Percentiles rank a stretch among this genome's conserved stretches.
These are phyloP conservation scores for Hydrozoanthus gracilis DNA, from an alignment of 92 coral and sea anemone genomes.

Conservation along the genomic window DNA sequence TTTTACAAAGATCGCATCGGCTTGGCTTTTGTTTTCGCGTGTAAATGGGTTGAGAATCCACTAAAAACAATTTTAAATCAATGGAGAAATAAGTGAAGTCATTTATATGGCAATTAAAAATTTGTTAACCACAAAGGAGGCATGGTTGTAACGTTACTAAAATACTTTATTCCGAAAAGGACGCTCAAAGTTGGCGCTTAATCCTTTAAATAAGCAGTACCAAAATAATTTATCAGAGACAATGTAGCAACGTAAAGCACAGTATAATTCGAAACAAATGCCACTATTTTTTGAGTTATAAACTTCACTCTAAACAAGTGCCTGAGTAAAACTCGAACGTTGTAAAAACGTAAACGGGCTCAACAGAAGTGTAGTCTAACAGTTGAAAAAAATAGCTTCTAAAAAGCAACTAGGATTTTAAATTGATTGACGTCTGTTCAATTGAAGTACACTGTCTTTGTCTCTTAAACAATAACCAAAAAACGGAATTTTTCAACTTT, in stretches of 20 bases:
- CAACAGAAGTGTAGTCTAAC: not conserved
- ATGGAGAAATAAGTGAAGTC: conserved; percentile 30
- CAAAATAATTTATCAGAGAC: not conserved
- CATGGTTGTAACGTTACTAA: not conserved
- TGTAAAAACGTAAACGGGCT: too few relatives aligned
- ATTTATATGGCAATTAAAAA: conserved; percentile 21
- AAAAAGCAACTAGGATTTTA: not conserved
- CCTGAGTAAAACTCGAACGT: too few relatives aligned
- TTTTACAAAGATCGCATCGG: conserved; percentile 22
- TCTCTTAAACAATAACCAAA: not conserved
- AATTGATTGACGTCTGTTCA: conserved; percentile 11
- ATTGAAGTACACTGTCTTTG: not conserved
- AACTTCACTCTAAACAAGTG: too few relatives aligned
- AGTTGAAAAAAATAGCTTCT: not conserved
- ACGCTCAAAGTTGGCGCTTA: not conserved
- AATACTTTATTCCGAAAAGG: not conserved
- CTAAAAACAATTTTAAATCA: conserved; percentile 28
- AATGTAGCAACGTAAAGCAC: too few relatives aligned
- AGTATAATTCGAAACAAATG: too few relatives aligned
- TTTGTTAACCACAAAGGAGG: not conserved
- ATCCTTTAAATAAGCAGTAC: too few relatives aligned
- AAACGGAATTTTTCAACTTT: not conserved
- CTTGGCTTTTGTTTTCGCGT: not conserved
- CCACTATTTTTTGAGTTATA: too few relatives aligned
- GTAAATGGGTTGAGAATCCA: conserved; percentile 24